These are phyloP conservation scores for Ciconia boyciana DNA, from an alignment of 2,113 vertebrate species.

Conservation along the genomic window DNA sequence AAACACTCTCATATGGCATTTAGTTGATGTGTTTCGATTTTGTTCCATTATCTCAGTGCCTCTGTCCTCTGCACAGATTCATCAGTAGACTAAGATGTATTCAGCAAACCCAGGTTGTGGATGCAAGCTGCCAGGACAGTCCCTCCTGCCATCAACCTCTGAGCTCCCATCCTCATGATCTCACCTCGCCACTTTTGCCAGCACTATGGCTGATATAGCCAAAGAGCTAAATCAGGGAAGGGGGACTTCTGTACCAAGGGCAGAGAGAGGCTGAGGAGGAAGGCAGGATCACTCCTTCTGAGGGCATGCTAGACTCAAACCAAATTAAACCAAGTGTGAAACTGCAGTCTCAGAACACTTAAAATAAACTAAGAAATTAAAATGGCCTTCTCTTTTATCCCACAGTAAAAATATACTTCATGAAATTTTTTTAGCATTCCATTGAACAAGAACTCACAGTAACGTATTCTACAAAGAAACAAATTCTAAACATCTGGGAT, in stretches of 20 bases:
- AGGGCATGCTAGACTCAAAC: not conserved
- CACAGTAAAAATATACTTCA: not conserved
- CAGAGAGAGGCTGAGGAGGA: not conserved
- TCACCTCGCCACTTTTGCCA: not conserved
- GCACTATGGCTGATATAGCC: fast-evolving
- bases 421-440: not conserved
- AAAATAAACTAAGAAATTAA: not conserved
- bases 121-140: not conserved
- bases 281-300: not conserved
- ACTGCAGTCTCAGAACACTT: not conserved
- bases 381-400: not conserved
- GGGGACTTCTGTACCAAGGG: not conserved
- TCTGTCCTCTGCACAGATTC: not conserved
- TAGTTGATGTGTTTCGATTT: not conserved
- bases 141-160: not conserved
- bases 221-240: not conserved
- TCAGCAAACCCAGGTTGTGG: not conserved
- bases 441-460: not conserved
- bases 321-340: not conserved
- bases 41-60: not conserved
- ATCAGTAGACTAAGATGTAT: not conserved
- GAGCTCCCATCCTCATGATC: not conserved
- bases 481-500: not conserved
- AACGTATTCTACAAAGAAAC: not conserved
- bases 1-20: not conserved